phyloP scores from a whole-genome alignment of 2,797 vertebrate species.

The Eospalax fontanierii region DNA sequence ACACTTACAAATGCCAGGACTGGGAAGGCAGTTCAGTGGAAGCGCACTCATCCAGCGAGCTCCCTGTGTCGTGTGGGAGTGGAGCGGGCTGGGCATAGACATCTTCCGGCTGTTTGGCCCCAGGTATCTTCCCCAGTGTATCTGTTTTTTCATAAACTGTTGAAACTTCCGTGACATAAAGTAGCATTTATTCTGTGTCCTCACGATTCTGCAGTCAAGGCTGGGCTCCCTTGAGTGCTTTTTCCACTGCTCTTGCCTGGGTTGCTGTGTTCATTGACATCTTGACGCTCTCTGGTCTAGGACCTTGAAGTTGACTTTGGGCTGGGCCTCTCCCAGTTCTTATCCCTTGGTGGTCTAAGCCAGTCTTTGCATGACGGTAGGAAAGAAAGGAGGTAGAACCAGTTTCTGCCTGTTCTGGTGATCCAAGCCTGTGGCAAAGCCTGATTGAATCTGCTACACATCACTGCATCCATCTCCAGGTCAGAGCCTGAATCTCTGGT shows the following conservation, averaged over 20 bases:
- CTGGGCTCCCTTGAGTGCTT: neutral
- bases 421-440: neutral
- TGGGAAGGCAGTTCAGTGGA: neutral
- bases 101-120: neutral
- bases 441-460: neutral
- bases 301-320: too few species aligned
- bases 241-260: neutral
- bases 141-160: conserved; percentile 22
- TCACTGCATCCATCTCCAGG: neutral
- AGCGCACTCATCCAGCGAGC: neutral
- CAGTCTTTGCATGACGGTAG: neutral
- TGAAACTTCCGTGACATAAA: neutral
- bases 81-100: neutral
- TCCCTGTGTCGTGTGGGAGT: neutral
- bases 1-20: neutral
- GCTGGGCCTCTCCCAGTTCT: neutral
- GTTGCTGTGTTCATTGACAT: neutral
- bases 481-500: neutral
- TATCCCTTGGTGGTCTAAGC: neutral
- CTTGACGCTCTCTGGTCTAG: neutral
- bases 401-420: neutral
- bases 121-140: neutral
- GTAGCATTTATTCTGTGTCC: neutral
- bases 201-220: neutral
- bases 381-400: neutral